Percentiles rank a stretch among this genome's conserved stretches.
Evolutionary conservation across 2,113 vertebrate species (phyloP).

Genomic region (Turdus rufiventris): DNA sequence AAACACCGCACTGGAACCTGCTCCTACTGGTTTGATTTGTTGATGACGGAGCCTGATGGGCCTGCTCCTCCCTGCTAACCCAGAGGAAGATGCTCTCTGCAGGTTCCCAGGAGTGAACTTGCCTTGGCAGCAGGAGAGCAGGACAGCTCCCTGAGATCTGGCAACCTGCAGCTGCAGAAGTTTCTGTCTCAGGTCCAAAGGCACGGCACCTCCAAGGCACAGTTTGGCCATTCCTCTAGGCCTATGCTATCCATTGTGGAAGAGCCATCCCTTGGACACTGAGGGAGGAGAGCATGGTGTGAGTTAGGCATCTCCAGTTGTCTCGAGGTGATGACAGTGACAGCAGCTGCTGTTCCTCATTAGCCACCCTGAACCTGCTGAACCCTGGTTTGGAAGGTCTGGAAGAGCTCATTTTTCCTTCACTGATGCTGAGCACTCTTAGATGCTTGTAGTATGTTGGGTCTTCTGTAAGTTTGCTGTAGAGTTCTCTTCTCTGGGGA

Average conservation of each 20-base stretch:
- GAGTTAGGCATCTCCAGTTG: background rate
- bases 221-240: background rate
- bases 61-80: background rate
- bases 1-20: background rate
- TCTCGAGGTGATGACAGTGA: background rate
- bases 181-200: background rate
- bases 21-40: slow-evolving; percentile 51
- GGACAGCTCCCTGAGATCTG: background rate
- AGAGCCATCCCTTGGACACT: background rate
- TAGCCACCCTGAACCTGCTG: background rate
- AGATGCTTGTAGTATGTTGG: background rate
- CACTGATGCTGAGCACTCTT: background rate
- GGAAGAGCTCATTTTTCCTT: background rate
- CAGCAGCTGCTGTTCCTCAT: background rate
- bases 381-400: background rate
- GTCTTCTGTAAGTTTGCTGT: background rate
- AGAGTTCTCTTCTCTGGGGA: background rate
- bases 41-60: background rate
- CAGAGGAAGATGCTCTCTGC: background rate
- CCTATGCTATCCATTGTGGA: accelerated
- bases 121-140: background rate
- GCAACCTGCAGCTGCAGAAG: background rate
- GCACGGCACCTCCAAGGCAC: background rate
- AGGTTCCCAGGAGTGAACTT: slow-evolving; percentile 11
- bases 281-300: background rate